Percentiles rank a stretch among this genome's conserved stretches.
Evolutionary conservation across 2,888 invertebrate species (phyloP).

Genomic region (Ichneumon xanthorius): DNA sequence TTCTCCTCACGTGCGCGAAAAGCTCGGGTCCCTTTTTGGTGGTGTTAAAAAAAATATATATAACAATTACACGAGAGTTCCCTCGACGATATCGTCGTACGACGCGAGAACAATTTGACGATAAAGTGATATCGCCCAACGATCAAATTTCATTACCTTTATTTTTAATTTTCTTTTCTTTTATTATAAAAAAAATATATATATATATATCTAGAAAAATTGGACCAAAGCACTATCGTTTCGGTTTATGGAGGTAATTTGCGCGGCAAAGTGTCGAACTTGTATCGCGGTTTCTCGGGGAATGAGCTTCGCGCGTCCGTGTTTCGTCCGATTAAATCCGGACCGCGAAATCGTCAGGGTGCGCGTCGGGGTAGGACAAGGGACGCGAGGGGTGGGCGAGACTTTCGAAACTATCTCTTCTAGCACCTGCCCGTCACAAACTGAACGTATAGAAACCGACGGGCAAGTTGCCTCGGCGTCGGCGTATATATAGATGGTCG

Average conservation of each 20-base stretch:
- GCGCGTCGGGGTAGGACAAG: background rate
- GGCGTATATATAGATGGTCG: slow-evolving; percentile 1
- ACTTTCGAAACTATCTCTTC: slow-evolving; percentile 54
- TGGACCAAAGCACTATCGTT: background rate
- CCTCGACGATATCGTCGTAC: background rate
- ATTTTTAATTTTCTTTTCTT: background rate
- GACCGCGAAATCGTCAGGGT: slow-evolving; percentile 3
- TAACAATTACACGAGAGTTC: slow-evolving; percentile 44
- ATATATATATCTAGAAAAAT: too few relatives aligned
- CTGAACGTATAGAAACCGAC: slow-evolving; percentile 32
- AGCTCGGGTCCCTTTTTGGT: background rate
- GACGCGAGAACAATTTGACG: slow-evolving; percentile 12
- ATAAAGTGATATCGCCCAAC: background rate
- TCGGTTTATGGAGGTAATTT: background rate
- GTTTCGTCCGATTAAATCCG: slow-evolving; percentile 33
- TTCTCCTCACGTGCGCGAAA: slow-evolving; percentile 4
- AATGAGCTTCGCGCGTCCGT: background rate
- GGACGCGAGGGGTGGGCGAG: background rate
- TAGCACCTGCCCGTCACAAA: slow-evolving; percentile 53
- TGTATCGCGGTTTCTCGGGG: background rate
- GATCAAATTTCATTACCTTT: background rate
- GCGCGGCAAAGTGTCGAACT: background rate
- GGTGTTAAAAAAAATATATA: slow-evolving; percentile 2
- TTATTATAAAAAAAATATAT: too few relatives aligned
- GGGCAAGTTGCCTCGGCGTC: slow-evolving; percentile 38